Base-by-base conservation (phyloP, 2,888 invertebrate genomes). In the Dusona sp. region DNA sequence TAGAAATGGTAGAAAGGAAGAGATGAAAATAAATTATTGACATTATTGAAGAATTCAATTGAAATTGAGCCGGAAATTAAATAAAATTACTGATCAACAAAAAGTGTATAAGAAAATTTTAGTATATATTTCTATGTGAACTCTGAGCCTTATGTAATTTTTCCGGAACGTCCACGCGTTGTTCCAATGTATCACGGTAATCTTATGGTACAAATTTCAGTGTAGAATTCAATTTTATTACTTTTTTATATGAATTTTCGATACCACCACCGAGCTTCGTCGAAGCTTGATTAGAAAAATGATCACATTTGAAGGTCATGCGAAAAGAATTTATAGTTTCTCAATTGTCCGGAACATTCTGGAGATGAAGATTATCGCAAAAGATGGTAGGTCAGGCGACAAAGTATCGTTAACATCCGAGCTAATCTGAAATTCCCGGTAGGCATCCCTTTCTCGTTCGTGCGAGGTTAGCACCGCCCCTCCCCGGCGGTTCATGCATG, bases 401-500 rank as follows among this genome's bases (percentile, higher is more conserved):
- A 9, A 36, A 61, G 45, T 64, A 25, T 75, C 42, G 54, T 19
- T 22, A 67, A 38, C 51, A 54, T 38, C 25, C 22, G 38, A 78
- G 77, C 42, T 67, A 42, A 77, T 45, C 77, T 45, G 9, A 67
- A 38, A 78, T 54, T 67, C n/a, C 22, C 22, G 25, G 25, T 42
- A 25, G 25, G 61, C 57, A 57, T 74, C 42, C 19, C 61, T 74
- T 25, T 78, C 78, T 67, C 48, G 67, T 67, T 51, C 67, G 54
- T 54, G 67, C 54, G 54, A 78, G 78, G 78, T 51, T 78, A 68
- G 78, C 51, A 22, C 78, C 65, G 67, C 75, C 67, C 78, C 78
- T 78, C 78, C 67, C 51, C 25, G 67, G 54, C 51, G 54, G 54
- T 78, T 67, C 38, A 36, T 78, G 33, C 48, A 22, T 67, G 67